Evolutionary conservation across 1,140 invertebrate genomes (phyloP).

Genomic region (Drosophila seguyi): DNA sequence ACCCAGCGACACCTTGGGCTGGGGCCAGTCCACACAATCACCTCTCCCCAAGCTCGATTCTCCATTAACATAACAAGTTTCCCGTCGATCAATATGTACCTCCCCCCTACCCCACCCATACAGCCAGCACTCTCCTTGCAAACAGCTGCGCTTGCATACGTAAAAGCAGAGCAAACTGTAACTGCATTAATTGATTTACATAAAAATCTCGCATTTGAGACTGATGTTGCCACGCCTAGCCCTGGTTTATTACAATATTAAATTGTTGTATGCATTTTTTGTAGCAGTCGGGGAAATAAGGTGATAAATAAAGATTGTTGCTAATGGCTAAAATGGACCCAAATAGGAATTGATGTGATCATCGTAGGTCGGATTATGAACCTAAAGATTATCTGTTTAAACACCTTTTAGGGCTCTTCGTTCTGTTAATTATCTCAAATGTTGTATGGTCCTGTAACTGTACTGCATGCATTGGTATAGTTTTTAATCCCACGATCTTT

Average conservation of each 20-base stretch:
- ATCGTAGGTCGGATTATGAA: background rate
- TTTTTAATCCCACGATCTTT: background rate
- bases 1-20: conserved; percentile 59
- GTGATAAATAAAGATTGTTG: background rate
- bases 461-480: background rate
- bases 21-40: conserved; percentile 45
- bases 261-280: conserved; percentile 8
- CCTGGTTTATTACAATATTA: conserved; percentile 28
- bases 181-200: conserved; percentile 63
- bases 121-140: conserved; percentile 22
- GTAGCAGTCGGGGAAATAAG: background rate
- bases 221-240: conserved; percentile 33
- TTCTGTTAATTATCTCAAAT: background rate
- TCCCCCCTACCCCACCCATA: background rate
- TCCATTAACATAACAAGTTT: conserved; percentile 73
- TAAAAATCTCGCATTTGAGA: conserved; percentile 49
- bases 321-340: background rate
- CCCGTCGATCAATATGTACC: conserved; percentile 10
- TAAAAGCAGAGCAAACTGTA: conserved; percentile 50
- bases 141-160: conserved; percentile 34
- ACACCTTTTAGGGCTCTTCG: background rate
- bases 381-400: background rate
- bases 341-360: conserved; percentile 1
- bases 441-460: background rate
- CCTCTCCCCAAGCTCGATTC: conserved; percentile 26